phyloP scores from a whole-genome alignment of 2,888 invertebrate genomes.

The Mesorhabditis belari region DNA sequence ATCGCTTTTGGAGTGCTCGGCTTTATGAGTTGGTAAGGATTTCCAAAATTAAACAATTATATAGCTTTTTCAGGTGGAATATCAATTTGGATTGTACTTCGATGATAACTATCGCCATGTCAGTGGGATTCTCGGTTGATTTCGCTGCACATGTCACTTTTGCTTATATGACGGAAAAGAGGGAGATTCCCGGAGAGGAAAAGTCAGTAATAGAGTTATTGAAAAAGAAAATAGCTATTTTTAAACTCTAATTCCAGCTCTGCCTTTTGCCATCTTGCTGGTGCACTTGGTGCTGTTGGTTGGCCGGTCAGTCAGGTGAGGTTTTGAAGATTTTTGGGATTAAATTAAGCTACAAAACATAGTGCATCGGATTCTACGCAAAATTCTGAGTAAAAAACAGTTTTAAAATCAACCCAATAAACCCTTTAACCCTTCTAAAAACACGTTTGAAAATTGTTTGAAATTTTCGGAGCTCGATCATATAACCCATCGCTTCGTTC shows the following conservation, averaged over 20 bases:
- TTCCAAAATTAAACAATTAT: neutral
- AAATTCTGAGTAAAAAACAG: no score
- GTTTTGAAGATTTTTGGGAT: neutral
- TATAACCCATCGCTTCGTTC: no score
- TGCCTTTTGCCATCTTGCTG: constrained; percentile 2
- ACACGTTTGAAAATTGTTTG: no score
- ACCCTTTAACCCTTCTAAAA: no score
- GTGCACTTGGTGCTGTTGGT: constrained; percentile 32
- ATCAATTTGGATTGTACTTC: constrained; percentile 46
- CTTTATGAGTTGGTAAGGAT: constrained; percentile 25
- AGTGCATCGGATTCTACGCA: no score
- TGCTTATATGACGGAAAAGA: constrained; percentile 36
- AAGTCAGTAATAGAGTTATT: no score
- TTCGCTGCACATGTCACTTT: constrained; percentile 47
- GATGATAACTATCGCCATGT: constrained; percentile 51
- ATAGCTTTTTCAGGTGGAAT: constrained; percentile 7
- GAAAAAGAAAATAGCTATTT: neutral
- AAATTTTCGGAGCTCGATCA: no score
- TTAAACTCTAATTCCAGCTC: neutral
- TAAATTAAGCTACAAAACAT: no score
- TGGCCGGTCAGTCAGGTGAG: constrained; percentile 39
- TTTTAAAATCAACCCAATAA: no score
- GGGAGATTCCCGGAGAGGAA: constrained; percentile 3
- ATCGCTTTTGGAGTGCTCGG: constrained; percentile 47
- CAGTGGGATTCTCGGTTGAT: constrained; percentile 46